Evolutionary conservation across 2,888 invertebrate genomes (phyloP).

Genomic region (Perdita meconis): DNA sequence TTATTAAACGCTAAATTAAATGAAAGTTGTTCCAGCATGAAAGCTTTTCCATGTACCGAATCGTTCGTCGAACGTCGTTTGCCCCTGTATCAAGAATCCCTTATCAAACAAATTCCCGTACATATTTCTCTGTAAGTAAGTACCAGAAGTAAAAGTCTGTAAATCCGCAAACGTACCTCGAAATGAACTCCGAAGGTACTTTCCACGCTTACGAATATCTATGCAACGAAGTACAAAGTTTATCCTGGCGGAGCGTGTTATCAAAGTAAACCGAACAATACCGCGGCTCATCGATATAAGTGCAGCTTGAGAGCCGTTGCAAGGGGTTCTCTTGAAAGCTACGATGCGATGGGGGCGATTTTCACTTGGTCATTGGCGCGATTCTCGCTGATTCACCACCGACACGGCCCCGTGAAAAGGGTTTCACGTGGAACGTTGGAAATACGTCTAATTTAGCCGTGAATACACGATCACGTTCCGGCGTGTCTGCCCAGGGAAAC

Average conservation of each 20-base stretch:
- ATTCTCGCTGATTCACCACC: neutral
- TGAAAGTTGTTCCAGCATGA: no score
- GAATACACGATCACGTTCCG: conserved; percentile 18
- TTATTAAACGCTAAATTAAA: no score
- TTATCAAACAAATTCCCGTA: no score
- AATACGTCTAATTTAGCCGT: conserved; percentile 45
- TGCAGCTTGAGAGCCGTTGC: neutral
- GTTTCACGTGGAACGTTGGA: neutral
- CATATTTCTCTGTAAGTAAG: no score
- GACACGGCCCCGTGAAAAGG: neutral
- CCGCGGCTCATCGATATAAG: conserved; percentile 12
- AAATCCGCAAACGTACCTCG: neutral
- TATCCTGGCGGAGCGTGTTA: conserved; percentile 5
- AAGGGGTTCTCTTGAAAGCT: conserved; percentile 5
- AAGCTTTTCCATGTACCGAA: no score
- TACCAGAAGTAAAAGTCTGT: neutral
- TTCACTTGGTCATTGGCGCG: neutral
- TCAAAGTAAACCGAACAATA: conserved; percentile 16
- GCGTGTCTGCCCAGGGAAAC: conserved; percentile 24
- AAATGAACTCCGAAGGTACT: neutral
- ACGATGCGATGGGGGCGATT: no score
- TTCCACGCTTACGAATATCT: neutral
- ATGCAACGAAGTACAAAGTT: neutral
- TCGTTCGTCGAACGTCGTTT: no score
- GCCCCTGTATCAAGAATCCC: no score